Evolutionary conservation across 2,888 invertebrate genomes (phyloP).

Genomic region (Poecilus cupreus): DNA sequence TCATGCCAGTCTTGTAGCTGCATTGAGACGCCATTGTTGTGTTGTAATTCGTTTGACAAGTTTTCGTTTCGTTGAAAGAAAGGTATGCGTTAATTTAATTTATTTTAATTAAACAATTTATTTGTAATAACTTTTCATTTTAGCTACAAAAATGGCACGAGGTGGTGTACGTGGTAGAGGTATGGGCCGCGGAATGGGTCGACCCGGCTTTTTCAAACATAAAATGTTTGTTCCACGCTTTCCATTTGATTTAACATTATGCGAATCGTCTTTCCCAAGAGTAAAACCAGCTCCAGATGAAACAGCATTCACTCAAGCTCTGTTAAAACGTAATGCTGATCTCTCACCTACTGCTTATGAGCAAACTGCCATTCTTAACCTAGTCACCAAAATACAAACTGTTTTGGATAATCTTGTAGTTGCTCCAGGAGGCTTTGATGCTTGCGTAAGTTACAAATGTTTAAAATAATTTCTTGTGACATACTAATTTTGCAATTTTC

Average conservation of each 20-base stretch:
- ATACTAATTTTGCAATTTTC: constrained; percentile 63
- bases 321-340: constrained; percentile 94
- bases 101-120: not conserved
- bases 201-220: constrained; percentile 79
- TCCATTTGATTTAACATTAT: constrained; percentile 90
- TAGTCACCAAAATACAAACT: constrained; percentile 96
- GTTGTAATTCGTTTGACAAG: constrained; percentile 1
- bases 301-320: constrained; percentile 88
- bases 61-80: not conserved
- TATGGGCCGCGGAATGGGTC: constrained; percentile 81
- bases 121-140: constrained; percentile 2
- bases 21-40: not conserved
- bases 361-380: constrained; percentile 92
- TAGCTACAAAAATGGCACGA: constrained; percentile 79
- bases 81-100: too few relatives aligned
- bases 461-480: not conserved
- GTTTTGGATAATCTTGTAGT: constrained; percentile 96
- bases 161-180: constrained; percentile 81
- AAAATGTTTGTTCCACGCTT: constrained; percentile 82
- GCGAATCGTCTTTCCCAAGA: constrained; percentile 92
- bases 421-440: constrained; percentile 94
- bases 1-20: not conserved
- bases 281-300: constrained; percentile 90
- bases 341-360: constrained; percentile 93
- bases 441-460: constrained; percentile 86